phyloP scores from a whole-genome alignment of 2,888 invertebrate species.

The Dyspetes luteomarginatus region DNA sequence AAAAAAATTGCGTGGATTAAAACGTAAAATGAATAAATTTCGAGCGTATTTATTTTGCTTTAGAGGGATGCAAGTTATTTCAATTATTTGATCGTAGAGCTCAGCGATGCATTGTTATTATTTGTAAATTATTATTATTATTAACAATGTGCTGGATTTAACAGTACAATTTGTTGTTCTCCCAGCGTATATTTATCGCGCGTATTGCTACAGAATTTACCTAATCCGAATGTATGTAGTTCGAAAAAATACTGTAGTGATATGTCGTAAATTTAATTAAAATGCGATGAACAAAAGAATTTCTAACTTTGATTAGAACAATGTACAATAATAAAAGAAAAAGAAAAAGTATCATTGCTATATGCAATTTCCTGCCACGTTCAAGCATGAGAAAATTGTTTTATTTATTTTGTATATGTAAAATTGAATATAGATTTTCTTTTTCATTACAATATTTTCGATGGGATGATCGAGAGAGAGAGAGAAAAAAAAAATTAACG shows the following conservation, averaged over 20 bases:
- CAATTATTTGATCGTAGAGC: constrained; percentile 11
- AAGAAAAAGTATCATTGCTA: constrained; percentile 42
- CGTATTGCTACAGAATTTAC: constrained; percentile 19
- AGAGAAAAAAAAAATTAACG: no score
- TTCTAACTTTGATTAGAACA: constrained; percentile 59
- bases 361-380: constrained; percentile 40
- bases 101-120: constrained; percentile 29
- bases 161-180: constrained; percentile 1
- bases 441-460: no score
- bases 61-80: constrained; percentile 5
- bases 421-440: neutral
- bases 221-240: neutral
- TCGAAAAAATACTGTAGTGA: constrained; percentile 16
- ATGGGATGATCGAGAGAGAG: no score
- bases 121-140: constrained; percentile 17
- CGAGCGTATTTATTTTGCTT: constrained; percentile 13
- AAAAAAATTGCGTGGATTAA: neutral
- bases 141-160: neutral
- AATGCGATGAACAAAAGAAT: constrained; percentile 39
- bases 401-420: neutral
- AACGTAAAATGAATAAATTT: neutral
- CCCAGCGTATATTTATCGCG: neutral
- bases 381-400: neutral
- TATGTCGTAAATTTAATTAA: constrained; percentile 11
- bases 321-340: constrained; percentile 61